Percentiles rank a stretch among this genome's conserved stretches.
These are phyloP conservation scores for Poecile atricapillus DNA, from an alignment of 2,113 vertebrate species.

Conservation along the genomic window DNA sequence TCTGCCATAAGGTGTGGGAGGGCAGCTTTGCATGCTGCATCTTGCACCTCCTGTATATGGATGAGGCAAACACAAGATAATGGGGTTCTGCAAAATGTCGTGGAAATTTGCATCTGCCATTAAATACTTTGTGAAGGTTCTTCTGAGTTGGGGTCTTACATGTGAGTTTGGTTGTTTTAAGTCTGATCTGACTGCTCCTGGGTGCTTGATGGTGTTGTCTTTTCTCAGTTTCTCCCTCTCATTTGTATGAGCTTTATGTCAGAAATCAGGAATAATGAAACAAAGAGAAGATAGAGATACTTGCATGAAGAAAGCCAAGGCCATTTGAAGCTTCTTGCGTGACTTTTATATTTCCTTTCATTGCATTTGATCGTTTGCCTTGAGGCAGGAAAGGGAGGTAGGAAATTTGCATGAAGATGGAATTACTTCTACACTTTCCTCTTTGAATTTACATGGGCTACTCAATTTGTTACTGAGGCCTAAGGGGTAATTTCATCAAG, in stretches of 20 bases:
- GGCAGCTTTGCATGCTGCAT: neutral
- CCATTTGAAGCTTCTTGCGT: neutral
- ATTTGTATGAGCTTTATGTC: neutral
- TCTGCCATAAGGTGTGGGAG: neutral
- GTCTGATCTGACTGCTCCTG: neutral
- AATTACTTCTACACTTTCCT: conserved; percentile 34
- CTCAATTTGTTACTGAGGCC: neutral
- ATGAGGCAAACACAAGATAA: neutral
- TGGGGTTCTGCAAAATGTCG: neutral
- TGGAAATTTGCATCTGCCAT: neutral
- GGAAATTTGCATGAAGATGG: conserved; percentile 28
- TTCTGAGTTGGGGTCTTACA: neutral
- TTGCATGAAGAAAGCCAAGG: neutral
- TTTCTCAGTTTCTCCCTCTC: neutral
- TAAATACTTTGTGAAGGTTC: neutral
- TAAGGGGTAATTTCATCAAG: neutral
- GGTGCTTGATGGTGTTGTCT: neutral
- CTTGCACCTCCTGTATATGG: neutral
- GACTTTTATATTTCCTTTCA: neutral
- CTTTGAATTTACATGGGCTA: conserved; percentile 42
- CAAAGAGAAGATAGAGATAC: neutral
- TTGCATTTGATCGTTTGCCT: neutral
- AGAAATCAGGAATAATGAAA: neutral
- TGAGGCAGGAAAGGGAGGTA: neutral
- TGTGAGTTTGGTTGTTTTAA: neutral